These are phyloP conservation scores for Cepphus grylle DNA, from an alignment of 2,113 vertebrate species.

Conservation along the genomic window DNA sequence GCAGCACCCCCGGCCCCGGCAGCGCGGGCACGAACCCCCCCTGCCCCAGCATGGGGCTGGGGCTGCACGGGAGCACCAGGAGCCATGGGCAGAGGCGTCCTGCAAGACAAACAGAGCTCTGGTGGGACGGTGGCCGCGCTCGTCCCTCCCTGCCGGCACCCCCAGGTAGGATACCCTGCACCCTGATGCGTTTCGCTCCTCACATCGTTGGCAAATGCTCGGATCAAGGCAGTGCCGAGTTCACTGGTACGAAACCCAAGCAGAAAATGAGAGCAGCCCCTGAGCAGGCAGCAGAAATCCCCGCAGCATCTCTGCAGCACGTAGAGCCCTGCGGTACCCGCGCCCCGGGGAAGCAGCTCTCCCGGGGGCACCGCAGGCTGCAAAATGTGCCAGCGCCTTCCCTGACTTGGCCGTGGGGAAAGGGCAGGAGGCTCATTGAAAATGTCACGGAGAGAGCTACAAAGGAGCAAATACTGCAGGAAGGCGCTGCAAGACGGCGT, in stretches of 20 bases:
- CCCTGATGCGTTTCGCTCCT: fast-evolving
- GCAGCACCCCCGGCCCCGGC: not conserved
- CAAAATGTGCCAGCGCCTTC: not conserved
- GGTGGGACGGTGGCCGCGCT: fast-evolving
- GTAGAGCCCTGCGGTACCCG: not conserved
- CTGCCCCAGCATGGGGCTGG: fast-evolving
- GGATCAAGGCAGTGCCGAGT: not conserved
- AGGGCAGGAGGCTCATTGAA: not conserved
- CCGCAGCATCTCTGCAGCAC: not conserved
- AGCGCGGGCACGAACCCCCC: fast-evolving
- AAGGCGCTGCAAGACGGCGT: not conserved
- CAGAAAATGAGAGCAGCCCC: not conserved
- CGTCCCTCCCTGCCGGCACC: not conserved
- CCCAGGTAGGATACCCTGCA: fast-evolving
- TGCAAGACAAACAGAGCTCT: not conserved
- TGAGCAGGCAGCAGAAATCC: not conserved
- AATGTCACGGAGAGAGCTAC: fast-evolving
- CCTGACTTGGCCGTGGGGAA: not conserved
- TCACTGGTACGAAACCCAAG: fast-evolving
- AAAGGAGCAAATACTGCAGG: not conserved
- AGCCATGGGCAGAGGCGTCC: not conserved
- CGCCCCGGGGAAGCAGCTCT: not conserved
- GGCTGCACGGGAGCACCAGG: not conserved
- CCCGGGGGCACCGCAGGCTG: not conserved
- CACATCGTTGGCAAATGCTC: fast-evolving